phyloP scores from a whole-genome alignment of 2,797 vertebrate genomes.

The Lacerta agilis region DNA sequence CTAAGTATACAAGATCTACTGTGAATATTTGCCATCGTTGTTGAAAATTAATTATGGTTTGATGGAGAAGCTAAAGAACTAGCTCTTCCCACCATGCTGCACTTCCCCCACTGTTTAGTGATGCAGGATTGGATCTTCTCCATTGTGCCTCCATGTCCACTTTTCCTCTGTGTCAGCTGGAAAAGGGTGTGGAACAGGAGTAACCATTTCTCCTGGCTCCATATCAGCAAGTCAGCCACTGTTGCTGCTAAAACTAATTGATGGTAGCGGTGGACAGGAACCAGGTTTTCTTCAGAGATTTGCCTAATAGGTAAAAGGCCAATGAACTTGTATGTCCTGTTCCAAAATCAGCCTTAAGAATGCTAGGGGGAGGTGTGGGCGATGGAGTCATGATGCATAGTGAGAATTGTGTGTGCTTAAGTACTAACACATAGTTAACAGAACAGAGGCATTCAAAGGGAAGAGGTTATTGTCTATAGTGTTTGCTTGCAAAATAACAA shows the following conservation, averaged over 20 bases:
- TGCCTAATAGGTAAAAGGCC: constrained; percentile 6
- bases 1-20: background rate
- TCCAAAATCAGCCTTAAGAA: background rate
- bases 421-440: constrained; percentile 2
- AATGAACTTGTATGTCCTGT: background rate
- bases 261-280: background rate
- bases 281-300: background rate
- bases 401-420: background rate
- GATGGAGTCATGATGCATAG: background rate
- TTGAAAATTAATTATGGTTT: background rate
- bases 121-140: background rate
- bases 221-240: background rate
- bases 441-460: background rate
- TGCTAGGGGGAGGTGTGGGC: background rate
- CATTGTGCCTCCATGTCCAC: background rate
- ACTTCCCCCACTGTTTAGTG: background rate
- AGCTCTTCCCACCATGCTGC: background rate
- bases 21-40: background rate
- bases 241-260: background rate
- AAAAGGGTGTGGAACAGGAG: background rate
- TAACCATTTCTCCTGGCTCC: background rate
- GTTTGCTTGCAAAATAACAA: constrained; percentile 58
- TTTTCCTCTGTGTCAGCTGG: no score
- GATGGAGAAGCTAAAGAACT: background rate
- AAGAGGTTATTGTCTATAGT: constrained; percentile 56